phyloP scores from a whole-genome alignment of 2,113 vertebrate species.

The Triplophysa dalaica region DNA sequence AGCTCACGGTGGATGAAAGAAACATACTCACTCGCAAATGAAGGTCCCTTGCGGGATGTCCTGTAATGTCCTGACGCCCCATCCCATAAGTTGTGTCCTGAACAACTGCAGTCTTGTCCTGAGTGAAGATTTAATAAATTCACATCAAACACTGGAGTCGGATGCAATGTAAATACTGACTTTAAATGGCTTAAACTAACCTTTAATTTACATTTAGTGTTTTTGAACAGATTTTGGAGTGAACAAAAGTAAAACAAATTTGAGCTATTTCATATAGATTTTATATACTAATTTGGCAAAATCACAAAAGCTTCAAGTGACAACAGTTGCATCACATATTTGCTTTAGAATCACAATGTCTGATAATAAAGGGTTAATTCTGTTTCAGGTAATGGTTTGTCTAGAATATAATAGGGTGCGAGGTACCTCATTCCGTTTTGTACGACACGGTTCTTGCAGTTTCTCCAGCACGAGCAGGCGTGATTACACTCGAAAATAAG shows the following conservation, averaged over 20 bases:
- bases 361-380: not conserved
- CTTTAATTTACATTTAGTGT: no score
- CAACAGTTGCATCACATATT: not conserved
- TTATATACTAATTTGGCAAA: no score
- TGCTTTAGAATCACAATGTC: not conserved
- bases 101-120: constrained; percentile 92
- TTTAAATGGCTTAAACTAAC: no score
- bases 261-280: no score
- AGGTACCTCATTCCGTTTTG: constrained; percentile 92
- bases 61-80: constrained; percentile 91
- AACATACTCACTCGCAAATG: constrained; percentile 90
- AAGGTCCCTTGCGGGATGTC: constrained; percentile 93
- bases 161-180: not conserved
- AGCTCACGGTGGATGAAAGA: not conserved
- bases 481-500: constrained; percentile 98
- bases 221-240: not conserved
- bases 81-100: constrained; percentile 89
- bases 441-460: constrained; percentile 92
- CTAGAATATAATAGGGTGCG: constrained; percentile 18
- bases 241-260: no score
- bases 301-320: no score
- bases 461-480: constrained; percentile 94
- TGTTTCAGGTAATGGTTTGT: not conserved
- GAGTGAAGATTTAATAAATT: constrained; percentile 33
- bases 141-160: not conserved